Base-by-base conservation (phyloP, 2,113 vertebrate genomes). In the Paratilapia polleni region DNA sequence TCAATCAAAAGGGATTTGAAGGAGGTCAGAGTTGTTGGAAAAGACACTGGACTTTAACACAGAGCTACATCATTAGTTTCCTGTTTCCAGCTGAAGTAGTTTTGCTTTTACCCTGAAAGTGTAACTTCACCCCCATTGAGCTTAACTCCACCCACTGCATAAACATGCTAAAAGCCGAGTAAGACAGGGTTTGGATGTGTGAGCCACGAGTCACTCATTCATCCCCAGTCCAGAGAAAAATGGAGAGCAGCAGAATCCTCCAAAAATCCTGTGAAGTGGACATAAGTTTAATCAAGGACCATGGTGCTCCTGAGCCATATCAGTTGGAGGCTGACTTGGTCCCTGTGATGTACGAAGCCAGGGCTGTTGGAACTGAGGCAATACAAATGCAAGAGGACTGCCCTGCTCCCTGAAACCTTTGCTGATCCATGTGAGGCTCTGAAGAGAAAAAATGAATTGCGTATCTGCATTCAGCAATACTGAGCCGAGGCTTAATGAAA, bases 301-400 rank as follows among this genome's bases (percentile, higher is more conserved):
- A 0, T 17, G 38, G 4, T 66, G 38, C n/a, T 15, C 36, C 22
- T 0, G 62, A 15, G 17, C 19, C 49, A 1, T 9, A 20, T 54
- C 19, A 4, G 6, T 4, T 54, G 52, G 52, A n/a, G 36, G 13
- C 43, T 47, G 43, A 47, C 5, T 38, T 24, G 0, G 63, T 38
- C n/a, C 43, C 38, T 66, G 38, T 26, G n/a, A 17, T 14, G 14
- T 1, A 9, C 63, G 15, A 43, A 1, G 14, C 20, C 1, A 6
- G 62, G 6, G 6, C 62, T 0, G 62, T 2, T 43, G 38, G n/a
- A 66, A 38, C n/a, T 24, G 38, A 66, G 63, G 38, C 14, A 66
- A 66, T 17, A 66, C 38, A 24, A n/a, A 43, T 26, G 38, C 2
- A 43, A 47, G 63, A 24, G 24, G 8, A 4, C 22, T 3, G 63